These are phyloP conservation scores for Dicrostonyx torquatus DNA, from an alignment of 2,797 vertebrate species.

Conservation along the genomic window DNA sequence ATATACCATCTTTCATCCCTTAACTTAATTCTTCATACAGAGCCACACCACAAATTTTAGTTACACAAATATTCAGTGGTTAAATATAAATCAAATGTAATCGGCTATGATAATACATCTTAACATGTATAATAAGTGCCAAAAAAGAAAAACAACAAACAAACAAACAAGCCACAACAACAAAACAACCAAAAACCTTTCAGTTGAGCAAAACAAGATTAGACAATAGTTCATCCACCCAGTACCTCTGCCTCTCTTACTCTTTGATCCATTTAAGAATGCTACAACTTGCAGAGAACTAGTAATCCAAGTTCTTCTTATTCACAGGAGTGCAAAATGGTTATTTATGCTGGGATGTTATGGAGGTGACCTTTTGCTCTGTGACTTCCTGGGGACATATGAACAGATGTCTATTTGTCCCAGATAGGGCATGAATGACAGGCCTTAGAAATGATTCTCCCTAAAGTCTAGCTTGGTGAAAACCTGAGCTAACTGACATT, in stretches of 20 bases:
- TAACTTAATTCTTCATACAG: background rate
- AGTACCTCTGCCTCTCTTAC: slow-evolving; percentile 2
- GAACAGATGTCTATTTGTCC: background rate
- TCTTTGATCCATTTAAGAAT: background rate
- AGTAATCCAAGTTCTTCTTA: background rate
- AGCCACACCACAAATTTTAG: background rate
- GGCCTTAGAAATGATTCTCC: background rate
- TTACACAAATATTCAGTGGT: background rate
- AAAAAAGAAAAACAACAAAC: background rate
- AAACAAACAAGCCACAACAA: background rate
- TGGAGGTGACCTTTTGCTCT: background rate
- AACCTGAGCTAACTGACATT: background rate
- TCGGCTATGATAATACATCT: background rate
- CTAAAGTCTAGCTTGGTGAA: background rate
- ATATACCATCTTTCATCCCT: background rate
- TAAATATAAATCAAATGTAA: slow-evolving; percentile 3
- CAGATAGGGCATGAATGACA: background rate
- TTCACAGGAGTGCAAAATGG: background rate
- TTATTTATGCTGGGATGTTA: background rate
- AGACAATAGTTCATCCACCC: background rate
- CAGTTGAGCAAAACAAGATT: background rate
- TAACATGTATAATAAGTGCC: slow-evolving; percentile 3
- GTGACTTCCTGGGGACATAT: background rate
- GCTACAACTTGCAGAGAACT: slow-evolving; percentile 30
- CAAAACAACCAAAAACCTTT: background rate